Base-by-base conservation (phyloP, 2,888 invertebrate genomes). In the Folsomia manolachei region DNA sequence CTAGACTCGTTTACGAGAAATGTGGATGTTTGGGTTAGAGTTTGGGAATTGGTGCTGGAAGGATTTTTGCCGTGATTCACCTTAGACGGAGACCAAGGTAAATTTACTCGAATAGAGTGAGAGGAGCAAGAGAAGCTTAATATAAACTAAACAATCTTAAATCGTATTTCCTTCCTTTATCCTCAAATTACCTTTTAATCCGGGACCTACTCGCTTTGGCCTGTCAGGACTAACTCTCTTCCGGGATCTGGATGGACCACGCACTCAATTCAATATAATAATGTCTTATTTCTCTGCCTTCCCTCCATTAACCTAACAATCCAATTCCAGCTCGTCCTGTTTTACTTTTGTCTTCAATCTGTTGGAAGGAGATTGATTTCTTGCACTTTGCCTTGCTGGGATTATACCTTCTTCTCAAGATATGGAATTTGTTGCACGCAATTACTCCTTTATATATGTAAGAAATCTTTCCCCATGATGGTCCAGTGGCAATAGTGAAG, bases 151-250 rank as follows among this genome's bases (percentile, higher is more conserved):
- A 39, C 39, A 39, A 39, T 39, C 39, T 39, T 39, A 39, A 39
- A 39, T 9, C 14, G 39, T 39, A 39, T 39, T 39, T 39, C 39
- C 39, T 39, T 39, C 56, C 56, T 56, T 56, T 56, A 56, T 56
- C 56, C 21, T 56, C 21, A 18, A 56, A 56, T 56, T 56, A 56
- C 56, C 56, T 56, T 56, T 56, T 56, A 56, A 56, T 56, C 56
- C 56, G 18, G 18, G 19, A 18, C 56, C 56, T 56, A 21, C 56
- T 14, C 4, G 19, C 19, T 18, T 19, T 56, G 4, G 21, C 56
- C 4, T 7, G 56, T 4, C 39, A 39, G 14, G 7, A 14, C 4
- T 39, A 39, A 39, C 7, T 14, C 21, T 14, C 7, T 56, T 56
- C 21, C n/a, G 21, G 7, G 11, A n/a, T 19, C 18, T 56, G n/a